These are phyloP conservation scores for Eustalomyia histrio DNA, from an alignment of 2,888 invertebrate species.

Conservation along the genomic window DNA sequence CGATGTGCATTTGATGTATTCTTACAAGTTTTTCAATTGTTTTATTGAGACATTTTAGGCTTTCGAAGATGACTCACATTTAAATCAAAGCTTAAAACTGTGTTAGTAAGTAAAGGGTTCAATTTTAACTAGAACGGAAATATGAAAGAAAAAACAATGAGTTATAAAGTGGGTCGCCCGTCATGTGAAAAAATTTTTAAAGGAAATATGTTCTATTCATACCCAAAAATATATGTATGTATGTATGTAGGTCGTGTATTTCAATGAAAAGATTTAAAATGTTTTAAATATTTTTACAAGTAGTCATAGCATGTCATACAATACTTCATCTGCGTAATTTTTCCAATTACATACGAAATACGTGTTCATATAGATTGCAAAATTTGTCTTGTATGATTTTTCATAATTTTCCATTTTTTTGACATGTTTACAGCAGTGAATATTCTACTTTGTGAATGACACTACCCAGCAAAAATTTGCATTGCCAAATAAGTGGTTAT, in stretches of 20 bases:
- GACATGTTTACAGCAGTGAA: too few species aligned
- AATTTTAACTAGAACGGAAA: constrained; percentile 55
- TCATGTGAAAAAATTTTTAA: too few species aligned
- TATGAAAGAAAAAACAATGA: background rate
- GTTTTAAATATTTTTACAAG: too few species aligned
- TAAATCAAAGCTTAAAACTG: constrained; percentile 47
- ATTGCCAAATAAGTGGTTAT: too few species aligned
- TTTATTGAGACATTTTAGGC: background rate
- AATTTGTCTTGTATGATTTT: constrained; percentile 18
- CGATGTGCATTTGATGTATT: background rate
- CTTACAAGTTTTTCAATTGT: background rate
- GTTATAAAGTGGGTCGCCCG: constrained; percentile 9
- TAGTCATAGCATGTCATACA: too few species aligned
- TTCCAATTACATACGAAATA: too few species aligned
- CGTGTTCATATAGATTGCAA: constrained; percentile 28
- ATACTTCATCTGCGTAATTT: background rate
- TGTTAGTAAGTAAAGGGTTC: constrained; percentile 50
- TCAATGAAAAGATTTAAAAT: background rate
- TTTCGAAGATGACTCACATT: background rate
- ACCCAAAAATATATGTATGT: background rate
- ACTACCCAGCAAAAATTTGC: too few species aligned
- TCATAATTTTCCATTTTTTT: constrained; percentile 24
- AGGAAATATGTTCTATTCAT: background rate
- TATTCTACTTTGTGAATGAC: too few species aligned
- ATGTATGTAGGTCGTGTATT: background rate